These are phyloP conservation scores for Pachymerium ferrugineum DNA, from an alignment of 2,888 invertebrate species.

Conservation along the genomic window DNA sequence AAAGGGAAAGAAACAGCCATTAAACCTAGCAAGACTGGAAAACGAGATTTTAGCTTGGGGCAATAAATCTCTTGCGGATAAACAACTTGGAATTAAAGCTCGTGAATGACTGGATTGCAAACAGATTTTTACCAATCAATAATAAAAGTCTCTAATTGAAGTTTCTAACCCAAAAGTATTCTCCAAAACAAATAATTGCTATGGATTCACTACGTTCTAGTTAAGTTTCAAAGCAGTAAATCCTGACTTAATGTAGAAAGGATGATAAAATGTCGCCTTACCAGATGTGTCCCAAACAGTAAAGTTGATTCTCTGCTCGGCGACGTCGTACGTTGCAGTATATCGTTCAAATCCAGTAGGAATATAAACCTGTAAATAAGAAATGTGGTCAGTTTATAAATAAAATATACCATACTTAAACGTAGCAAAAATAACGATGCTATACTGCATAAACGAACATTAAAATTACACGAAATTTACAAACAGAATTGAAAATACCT, in stretches of 20 bases:
- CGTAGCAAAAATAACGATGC: too few relatives aligned
- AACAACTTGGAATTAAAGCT: neutral
- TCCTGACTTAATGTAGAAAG: neutral
- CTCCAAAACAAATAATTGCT: too few relatives aligned
- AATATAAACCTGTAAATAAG: slow-evolving; percentile 54
- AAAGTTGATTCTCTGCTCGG: slow-evolving; percentile 57
- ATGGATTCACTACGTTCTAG: too few relatives aligned
- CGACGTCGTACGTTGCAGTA: slow-evolving; percentile 56
- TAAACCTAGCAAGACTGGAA: neutral
- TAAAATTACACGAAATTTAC: too few relatives aligned
- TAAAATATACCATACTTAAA: too few relatives aligned
- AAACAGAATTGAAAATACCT: too few relatives aligned
- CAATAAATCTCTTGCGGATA: neutral
- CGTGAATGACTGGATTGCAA: neutral
- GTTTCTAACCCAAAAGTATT: neutral
- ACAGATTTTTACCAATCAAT: neutral
- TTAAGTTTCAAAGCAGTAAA: too few relatives aligned
- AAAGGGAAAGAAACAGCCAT: neutral
- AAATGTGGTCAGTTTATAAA: too few relatives aligned
- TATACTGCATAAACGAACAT: too few relatives aligned
- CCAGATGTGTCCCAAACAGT: slow-evolving; percentile 62
- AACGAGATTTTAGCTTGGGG: neutral
- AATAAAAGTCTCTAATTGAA: neutral
- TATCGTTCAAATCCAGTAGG: slow-evolving; percentile 61
- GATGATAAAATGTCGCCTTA: slow-evolving; percentile 42